A percentile compares a stretch with the other conserved stretches of the same genome.
Evolutionary conservation across 2,888 invertebrate species (phyloP).

Genomic region (Eudemis profundana): DNA sequence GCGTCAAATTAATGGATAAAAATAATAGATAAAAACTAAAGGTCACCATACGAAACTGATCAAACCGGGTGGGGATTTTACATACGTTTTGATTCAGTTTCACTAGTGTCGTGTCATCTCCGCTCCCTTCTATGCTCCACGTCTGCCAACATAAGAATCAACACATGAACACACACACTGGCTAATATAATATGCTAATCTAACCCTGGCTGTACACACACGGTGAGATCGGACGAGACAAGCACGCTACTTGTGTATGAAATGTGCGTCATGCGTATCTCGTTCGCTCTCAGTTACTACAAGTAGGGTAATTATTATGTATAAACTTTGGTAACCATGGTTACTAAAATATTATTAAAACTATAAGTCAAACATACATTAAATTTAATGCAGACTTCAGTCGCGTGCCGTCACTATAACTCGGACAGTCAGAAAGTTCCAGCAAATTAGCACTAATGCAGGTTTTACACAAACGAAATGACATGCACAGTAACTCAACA

Average conservation of each 20-base stretch:
- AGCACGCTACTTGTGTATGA: not conserved
- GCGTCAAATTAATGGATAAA: not conserved
- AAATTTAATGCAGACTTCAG: too few relatives aligned
- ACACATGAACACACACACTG: slow-evolving; percentile 3
- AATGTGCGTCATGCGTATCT: too few relatives aligned
- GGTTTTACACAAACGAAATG: too few relatives aligned
- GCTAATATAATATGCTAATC: too few relatives aligned
- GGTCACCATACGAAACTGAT: slow-evolving; percentile 39
- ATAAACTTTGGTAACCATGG: slow-evolving; percentile 9
- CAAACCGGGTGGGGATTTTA: slow-evolving; percentile 36
- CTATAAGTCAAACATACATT: too few relatives aligned
- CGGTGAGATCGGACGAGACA: too few relatives aligned
- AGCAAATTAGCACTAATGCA: too few relatives aligned
- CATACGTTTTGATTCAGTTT: slow-evolving; percentile 45
- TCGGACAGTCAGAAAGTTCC: too few relatives aligned
- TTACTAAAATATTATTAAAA: not conserved
- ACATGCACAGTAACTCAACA: slow-evolving; percentile 23
- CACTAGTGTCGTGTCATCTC: slow-evolving; percentile 43
- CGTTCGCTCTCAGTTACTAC: too few relatives aligned
- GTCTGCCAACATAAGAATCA: slow-evolving; percentile 43
- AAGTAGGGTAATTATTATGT: too few relatives aligned
- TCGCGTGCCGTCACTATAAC: too few relatives aligned
- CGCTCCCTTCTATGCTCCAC: slow-evolving; percentile 44
- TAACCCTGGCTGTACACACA: too few relatives aligned
- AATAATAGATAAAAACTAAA: slow-evolving; percentile 27